Percentiles rank a stretch among this genome's conserved stretches.
These are phyloP conservation scores for Amphipyra berbera DNA, from an alignment of 2,888 invertebrate species.

Conservation along the genomic window DNA sequence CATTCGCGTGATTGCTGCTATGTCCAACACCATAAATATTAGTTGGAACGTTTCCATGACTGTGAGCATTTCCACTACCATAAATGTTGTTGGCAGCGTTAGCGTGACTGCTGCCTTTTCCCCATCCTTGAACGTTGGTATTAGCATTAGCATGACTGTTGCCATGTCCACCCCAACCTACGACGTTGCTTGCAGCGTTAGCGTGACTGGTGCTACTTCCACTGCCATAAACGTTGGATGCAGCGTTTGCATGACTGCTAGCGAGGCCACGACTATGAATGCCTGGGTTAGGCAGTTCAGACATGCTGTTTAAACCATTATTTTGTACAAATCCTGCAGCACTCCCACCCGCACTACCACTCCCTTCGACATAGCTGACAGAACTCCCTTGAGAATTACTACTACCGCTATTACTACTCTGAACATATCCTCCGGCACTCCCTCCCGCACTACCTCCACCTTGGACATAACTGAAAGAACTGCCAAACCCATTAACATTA, in stretches of 20 bases:
- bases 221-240: not conserved
- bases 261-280: not conserved
- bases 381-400: conserved; percentile 1
- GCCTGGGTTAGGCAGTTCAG: not conserved
- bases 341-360: not conserved
- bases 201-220: not conserved
- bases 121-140: not conserved
- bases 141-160: not conserved
- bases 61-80: not conserved
- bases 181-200: no score
- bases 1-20: not conserved
- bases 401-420: not conserved
- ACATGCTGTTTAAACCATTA: not conserved
- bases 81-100: not conserved
- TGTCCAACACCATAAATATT: not conserved
- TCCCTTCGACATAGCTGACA: not conserved
- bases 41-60: not conserved
- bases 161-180: no score
- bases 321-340: not conserved
- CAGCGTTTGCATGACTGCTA: not conserved
- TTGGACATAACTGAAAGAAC: conserved; percentile 9
- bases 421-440: not conserved
- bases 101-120: not conserved
- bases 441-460: not conserved
- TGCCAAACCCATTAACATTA: not conserved